phyloP scores from a whole-genome alignment of 1,140 invertebrate genomes.

The Drosophila lowei region DNA sequence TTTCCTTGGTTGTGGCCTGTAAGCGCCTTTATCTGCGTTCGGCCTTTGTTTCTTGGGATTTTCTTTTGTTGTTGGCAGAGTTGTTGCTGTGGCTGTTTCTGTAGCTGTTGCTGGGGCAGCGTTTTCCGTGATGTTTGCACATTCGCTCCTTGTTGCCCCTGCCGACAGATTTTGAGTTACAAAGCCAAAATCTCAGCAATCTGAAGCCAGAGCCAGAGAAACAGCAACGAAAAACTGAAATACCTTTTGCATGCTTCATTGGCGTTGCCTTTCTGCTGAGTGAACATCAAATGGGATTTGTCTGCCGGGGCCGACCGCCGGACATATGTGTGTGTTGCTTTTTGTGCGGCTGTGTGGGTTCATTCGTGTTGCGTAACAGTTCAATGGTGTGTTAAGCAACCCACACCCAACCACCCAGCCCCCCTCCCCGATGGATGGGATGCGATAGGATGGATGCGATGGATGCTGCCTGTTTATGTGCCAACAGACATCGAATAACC shows the following conservation, averaged over 20 bases:
- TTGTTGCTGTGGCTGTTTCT: conserved; percentile 32
- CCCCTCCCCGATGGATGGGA: conserved; percentile 43
- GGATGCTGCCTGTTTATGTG: conserved; percentile 61
- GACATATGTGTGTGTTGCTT: conserved; percentile 56
- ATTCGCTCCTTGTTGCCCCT: conserved; percentile 64
- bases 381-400: conserved; percentile 76
- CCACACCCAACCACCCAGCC: conserved; percentile 19
- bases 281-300: conserved; percentile 82
- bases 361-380: conserved; percentile 71
- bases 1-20: conserved; percentile 42
- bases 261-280: conserved; percentile 80
- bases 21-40: conserved; percentile 50
- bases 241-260: conserved; percentile 82
- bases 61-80: not conserved
- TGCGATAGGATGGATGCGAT: not conserved
- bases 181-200: conserved; percentile 76
- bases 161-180: conserved; percentile 74
- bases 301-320: conserved; percentile 49
- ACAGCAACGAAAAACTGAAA: conserved; percentile 66
- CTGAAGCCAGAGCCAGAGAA: conserved; percentile 26
- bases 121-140: conserved; percentile 79
- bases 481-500: conserved; percentile 60
- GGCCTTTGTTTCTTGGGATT: conserved; percentile 48
- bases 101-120: conserved; percentile 24
- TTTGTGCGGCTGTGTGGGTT: conserved; percentile 12